Percentiles rank a stretch among this genome's conserved stretches.
phyloP scores from a whole-genome alignment of 2,113 vertebrate species.

The Dicrurus megarhynchus region DNA sequence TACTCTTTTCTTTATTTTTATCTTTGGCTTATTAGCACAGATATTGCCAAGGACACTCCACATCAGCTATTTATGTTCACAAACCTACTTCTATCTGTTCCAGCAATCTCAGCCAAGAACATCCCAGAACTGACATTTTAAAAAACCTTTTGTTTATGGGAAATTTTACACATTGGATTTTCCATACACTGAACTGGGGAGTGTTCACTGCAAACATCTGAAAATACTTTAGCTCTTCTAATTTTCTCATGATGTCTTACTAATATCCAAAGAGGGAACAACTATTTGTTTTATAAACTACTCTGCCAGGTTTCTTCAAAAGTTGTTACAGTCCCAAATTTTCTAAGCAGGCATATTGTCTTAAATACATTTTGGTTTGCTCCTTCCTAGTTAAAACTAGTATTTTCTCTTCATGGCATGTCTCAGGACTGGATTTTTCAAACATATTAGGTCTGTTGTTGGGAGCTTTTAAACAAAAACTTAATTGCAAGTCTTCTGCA shows the following conservation, averaged over 20 bases:
- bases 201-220: slow-evolving; percentile 69
- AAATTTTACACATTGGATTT: slow-evolving; percentile 71
- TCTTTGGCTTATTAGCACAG: slow-evolving; percentile 14
- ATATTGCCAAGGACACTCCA: slow-evolving; percentile 35
- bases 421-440: neutral
- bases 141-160: slow-evolving; percentile 73
- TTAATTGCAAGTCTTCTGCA: neutral
- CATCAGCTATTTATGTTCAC: slow-evolving; percentile 66
- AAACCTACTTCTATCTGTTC: slow-evolving; percentile 44
- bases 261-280: slow-evolving; percentile 52
- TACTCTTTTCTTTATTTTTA: neutral
- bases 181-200: slow-evolving; percentile 56
- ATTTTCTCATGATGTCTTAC: slow-evolving; percentile 70
- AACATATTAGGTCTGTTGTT: neutral
- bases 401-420: neutral
- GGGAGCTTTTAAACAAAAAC: neutral
- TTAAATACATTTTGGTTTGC: slow-evolving; percentile 8
- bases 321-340: slow-evolving; percentile 26
- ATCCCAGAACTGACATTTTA: slow-evolving; percentile 64
- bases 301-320: slow-evolving; percentile 65
- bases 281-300: slow-evolving; percentile 51
- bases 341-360: neutral
- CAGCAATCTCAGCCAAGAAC: slow-evolving; percentile 63
- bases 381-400: neutral
- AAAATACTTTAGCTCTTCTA: slow-evolving; percentile 71